Percentiles rank a stretch among this genome's conserved stretches.
These are phyloP conservation scores for Macquaria ambigua DNA, from an alignment of 2,113 vertebrate genomes.

Conservation along the genomic window DNA sequence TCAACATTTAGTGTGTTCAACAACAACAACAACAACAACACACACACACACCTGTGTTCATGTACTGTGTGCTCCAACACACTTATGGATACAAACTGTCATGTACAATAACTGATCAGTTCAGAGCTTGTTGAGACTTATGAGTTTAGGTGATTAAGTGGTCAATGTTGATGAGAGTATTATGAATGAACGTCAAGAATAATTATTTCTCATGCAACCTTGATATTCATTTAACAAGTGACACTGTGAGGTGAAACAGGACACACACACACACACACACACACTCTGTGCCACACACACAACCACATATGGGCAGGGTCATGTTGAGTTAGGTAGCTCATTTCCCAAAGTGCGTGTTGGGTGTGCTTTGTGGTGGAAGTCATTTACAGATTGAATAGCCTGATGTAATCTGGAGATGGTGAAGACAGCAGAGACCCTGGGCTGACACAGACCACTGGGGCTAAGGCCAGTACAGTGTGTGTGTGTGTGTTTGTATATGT, in stretches of 20 bases:
- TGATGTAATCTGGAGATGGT: slow-evolving; percentile 84
- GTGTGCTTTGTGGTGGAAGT: slow-evolving; percentile 79
- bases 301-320: slow-evolving; percentile 74
- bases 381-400: slow-evolving; percentile 83
- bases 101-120: slow-evolving; percentile 66
- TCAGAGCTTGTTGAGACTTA: slow-evolving; percentile 58
- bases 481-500: slow-evolving; percentile 13
- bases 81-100: slow-evolving; percentile 45
- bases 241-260: slow-evolving; percentile 70
- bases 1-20: not conserved
- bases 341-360: slow-evolving; percentile 84
- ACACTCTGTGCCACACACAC: slow-evolving; percentile 53
- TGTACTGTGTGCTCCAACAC: not conserved
- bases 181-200: slow-evolving; percentile 75
- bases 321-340: slow-evolving; percentile 81
- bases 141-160: slow-evolving; percentile 71
- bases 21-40: not conserved
- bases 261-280: slow-evolving; percentile 46
- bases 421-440: slow-evolving; percentile 74
- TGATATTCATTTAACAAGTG: slow-evolving; percentile 79
- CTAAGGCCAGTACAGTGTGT: slow-evolving; percentile 67
- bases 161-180: slow-evolving; percentile 76
- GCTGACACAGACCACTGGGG: slow-evolving; percentile 69
- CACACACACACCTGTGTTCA: slow-evolving; percentile 10
- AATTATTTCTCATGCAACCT: slow-evolving; percentile 75